phyloP scores from a whole-genome alignment of 2,888 invertebrate species.

The Parascotia fuliginaria region DNA sequence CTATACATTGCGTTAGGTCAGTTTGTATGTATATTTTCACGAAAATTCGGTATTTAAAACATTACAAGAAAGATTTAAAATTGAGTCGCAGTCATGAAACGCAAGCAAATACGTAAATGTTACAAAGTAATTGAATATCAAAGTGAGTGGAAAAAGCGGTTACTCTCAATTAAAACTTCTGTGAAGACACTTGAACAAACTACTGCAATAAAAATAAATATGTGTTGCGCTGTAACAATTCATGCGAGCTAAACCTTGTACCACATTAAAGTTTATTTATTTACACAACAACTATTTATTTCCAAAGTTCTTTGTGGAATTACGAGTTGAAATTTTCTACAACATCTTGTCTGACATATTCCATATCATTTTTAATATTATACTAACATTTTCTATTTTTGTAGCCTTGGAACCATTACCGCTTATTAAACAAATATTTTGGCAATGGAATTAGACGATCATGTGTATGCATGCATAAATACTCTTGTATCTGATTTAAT shows the following conservation, averaged over 20 bases:
- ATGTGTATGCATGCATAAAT: slow-evolving; percentile 63
- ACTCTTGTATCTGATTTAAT: slow-evolving; percentile 56
- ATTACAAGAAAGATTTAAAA: not conserved
- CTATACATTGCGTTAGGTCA: not conserved
- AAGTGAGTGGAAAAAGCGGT: not conserved
- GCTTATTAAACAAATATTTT: slow-evolving; percentile 47
- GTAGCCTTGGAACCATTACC: slow-evolving; percentile 64
- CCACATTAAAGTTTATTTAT: slow-evolving; percentile 24
- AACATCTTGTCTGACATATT: slow-evolving; percentile 36
- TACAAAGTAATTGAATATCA: not conserved
- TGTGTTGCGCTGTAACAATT: not conserved
- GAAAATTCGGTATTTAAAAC: not conserved
- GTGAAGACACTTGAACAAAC: not conserved
- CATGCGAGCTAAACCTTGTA: slow-evolving; percentile 22
- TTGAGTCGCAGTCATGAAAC: not conserved
- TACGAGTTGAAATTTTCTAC: slow-evolving; percentile 22
- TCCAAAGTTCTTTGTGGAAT: slow-evolving; percentile 30
- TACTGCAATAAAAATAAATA: slow-evolving; percentile 1
- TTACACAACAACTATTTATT: slow-evolving; percentile 38
- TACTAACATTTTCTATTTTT: slow-evolving; percentile 71
- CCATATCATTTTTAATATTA: slow-evolving; percentile 44
- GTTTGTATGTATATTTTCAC: too few relatives aligned
- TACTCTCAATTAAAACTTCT: slow-evolving; percentile 1
- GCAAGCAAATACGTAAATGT: slow-evolving; percentile 1
- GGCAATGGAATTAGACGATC: slow-evolving; percentile 60